These are phyloP conservation scores for Microctonus aethiopoides DNA, from an alignment of 2,888 invertebrate species.

Conservation along the genomic window DNA sequence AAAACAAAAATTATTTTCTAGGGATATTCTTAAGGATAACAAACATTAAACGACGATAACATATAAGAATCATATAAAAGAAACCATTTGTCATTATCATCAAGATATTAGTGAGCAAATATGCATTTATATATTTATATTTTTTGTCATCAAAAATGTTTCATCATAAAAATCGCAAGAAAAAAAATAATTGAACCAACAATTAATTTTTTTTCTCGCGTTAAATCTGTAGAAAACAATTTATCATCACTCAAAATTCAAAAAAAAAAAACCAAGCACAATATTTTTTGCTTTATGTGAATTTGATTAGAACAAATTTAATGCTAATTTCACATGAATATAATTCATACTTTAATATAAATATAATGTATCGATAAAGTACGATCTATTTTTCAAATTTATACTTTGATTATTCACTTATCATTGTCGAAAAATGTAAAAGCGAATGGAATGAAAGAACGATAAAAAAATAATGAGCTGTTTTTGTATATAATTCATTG, in stretches of 20 bases:
- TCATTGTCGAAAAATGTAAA: not conserved
- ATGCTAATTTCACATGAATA: slow-evolving; percentile 17
- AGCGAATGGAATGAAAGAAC: slow-evolving; percentile 43
- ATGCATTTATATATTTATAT: slow-evolving; percentile 7
- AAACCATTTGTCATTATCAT: slow-evolving; percentile 35
- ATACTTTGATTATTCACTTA: slow-evolving; percentile 44
- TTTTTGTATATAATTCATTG: slow-evolving; percentile 54
- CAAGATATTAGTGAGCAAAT: slow-evolving; percentile 33
- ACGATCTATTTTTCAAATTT: slow-evolving; percentile 35
- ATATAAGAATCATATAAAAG: slow-evolving; percentile 32
- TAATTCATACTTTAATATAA: slow-evolving; percentile 47
- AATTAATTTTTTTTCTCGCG: slow-evolving; percentile 27
- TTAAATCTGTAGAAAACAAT: slow-evolving; percentile 11
- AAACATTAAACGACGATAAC: slow-evolving; percentile 39
- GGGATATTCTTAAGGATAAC: slow-evolving; percentile 44
- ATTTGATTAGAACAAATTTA: not conserved
- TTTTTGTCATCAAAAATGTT: slow-evolving; percentile 35
- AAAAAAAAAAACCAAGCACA: not conserved
- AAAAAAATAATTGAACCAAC: slow-evolving; percentile 26
- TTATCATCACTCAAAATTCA: no score
- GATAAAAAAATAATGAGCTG: slow-evolving; percentile 44
- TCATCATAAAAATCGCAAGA: not conserved
- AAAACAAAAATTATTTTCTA: slow-evolving; percentile 46
- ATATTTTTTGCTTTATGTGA: not conserved
- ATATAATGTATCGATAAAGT: slow-evolving; percentile 29